These are phyloP conservation scores for Heteractis magnifica DNA, from an alignment of 92 coral and sea anemone genomes.

Conservation along the genomic window DNA sequence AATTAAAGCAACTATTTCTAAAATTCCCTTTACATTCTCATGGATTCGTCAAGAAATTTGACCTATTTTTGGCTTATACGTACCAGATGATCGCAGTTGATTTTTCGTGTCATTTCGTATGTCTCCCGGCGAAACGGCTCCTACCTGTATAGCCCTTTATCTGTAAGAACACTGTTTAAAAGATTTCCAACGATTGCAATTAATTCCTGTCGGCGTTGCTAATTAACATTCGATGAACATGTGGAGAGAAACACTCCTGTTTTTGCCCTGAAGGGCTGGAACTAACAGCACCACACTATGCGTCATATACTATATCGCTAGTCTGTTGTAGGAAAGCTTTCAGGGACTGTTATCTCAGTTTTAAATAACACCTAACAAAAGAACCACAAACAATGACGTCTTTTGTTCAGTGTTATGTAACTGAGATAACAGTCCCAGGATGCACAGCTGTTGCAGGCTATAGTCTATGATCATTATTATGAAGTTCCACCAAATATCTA, in stretches of 20 bases:
- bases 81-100: neutral
- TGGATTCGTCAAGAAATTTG: neutral
- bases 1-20: neutral
- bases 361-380: no score
- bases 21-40: neutral
- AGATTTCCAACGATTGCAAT: neutral
- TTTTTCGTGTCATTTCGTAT: neutral
- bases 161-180: conserved; percentile 4
- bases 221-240: neutral
- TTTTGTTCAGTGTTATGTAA: no score
- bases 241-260: neutral
- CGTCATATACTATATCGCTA: neutral
- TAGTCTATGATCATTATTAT: no score
- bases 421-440: no score
- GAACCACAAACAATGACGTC: no score
- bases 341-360: no score
- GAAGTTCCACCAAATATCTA: no score
- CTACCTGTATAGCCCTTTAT: neutral
- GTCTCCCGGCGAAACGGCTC: neutral
- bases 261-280: neutral
- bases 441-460: no score
- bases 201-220: neutral
- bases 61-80: neutral
- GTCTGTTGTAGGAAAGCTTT: no score
- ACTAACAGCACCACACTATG: neutral